These are phyloP conservation scores for Uromys caudimaculatus DNA, from an alignment of 2,797 vertebrate genomes.

Conservation along the genomic window DNA sequence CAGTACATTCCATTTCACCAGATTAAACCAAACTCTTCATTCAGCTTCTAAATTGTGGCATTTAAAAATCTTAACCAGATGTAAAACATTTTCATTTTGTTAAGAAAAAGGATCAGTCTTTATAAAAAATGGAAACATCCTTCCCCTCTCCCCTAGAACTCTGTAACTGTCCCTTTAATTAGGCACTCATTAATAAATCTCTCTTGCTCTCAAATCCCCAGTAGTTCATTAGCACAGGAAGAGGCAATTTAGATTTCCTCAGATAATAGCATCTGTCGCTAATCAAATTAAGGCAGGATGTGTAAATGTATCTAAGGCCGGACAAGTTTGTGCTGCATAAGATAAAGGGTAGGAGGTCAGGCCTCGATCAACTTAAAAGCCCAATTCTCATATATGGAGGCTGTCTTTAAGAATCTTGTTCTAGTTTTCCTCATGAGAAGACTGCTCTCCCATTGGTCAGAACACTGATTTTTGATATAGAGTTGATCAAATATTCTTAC, in stretches of 20 bases:
- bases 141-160: constrained; percentile 32
- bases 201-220: constrained; percentile 86
- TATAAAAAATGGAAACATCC: constrained; percentile 71
- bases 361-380: background rate
- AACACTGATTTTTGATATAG: background rate
- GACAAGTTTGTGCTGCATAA: constrained; percentile 56
- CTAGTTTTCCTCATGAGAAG: background rate
- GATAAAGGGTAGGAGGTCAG: background rate
- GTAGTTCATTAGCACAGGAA: constrained; percentile 89
- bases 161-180: constrained; percentile 86
- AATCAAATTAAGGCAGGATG: constrained; percentile 87
- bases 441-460: background rate
- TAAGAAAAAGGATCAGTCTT: constrained; percentile 53
- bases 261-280: constrained; percentile 87
- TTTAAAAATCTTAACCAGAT: constrained; percentile 66
- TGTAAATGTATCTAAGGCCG: constrained; percentile 70
- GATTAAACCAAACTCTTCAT: constrained; percentile 53
- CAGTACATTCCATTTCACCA: background rate
- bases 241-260: constrained; percentile 88
- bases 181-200: constrained; percentile 86
- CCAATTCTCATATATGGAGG: background rate
- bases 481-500: background rate
- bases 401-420: background rate
- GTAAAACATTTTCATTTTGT: constrained; percentile 65
- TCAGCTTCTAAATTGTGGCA: constrained; percentile 37